Conservation (phyloP, 2,113 vertebrate species). For the Zosterops hypoxanthus region DNA sequence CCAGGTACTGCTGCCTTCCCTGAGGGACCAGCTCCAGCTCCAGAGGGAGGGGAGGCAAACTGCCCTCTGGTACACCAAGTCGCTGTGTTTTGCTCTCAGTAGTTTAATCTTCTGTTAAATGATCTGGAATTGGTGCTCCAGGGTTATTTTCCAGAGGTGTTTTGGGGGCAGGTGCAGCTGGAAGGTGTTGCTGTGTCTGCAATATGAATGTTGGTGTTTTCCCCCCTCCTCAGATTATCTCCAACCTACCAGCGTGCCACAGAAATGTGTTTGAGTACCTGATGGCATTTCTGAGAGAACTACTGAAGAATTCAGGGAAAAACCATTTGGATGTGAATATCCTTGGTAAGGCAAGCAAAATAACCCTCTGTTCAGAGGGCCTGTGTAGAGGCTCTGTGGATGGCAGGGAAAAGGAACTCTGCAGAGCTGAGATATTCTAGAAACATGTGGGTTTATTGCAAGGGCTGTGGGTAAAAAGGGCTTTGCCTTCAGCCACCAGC, state of each 20-base stretch:
- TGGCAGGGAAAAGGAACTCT: too few species aligned
- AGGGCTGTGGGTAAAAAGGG: too few species aligned
- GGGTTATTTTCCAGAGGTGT: neutral
- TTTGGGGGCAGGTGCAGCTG: neutral
- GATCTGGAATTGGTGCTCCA: neutral
- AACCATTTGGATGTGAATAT: conserved; percentile 90
- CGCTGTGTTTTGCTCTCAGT: neutral
- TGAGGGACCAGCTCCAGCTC: neutral
- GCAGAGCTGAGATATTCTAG: too few species aligned
- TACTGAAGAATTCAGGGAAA: conserved; percentile 85
- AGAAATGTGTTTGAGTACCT: conserved; percentile 92
- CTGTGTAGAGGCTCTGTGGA: too few species aligned
- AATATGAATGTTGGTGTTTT: neutral
- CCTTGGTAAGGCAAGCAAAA: conserved; percentile 80
- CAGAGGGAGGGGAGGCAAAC: neutral
- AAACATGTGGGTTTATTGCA: too few species aligned
- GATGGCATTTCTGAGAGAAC: conserved; percentile 89
- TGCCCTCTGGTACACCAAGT: too few species aligned
- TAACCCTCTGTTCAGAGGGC: neutral
- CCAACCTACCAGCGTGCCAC: conserved; percentile 84
- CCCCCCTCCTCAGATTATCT: conserved; percentile 79
- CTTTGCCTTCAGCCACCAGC: too few species aligned
- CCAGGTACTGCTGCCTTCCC: conserved; percentile 73
- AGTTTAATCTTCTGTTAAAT: neutral
- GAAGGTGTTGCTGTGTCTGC: neutral